These are phyloP conservation scores for Aquatica leii DNA, from an alignment of 2,888 invertebrate genomes.

Conservation along the genomic window DNA sequence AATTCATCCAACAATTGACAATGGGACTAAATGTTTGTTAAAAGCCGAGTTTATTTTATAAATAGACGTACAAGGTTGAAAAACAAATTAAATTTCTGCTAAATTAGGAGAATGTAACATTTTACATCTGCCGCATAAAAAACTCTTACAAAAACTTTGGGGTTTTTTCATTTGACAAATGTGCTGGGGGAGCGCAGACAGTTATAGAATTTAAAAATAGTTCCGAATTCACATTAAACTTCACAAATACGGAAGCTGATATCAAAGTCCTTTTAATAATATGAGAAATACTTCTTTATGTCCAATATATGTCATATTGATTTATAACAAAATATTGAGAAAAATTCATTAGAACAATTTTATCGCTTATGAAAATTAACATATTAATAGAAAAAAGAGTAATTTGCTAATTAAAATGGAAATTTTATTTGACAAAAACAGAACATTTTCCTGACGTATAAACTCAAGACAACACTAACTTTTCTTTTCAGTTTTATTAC, in stretches of 20 bases:
- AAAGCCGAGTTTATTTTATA: slow-evolving; percentile 21
- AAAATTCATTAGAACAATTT: slow-evolving; percentile 5
- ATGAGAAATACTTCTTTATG: slow-evolving; percentile 16
- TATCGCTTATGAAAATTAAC: slow-evolving; percentile 24
- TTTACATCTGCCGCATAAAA: slow-evolving; percentile 51
- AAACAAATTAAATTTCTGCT: slow-evolving; percentile 47
- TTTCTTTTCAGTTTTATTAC: slow-evolving; percentile 23
- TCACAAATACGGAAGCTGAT: slow-evolving; percentile 28
- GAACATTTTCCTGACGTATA: slow-evolving; percentile 25
- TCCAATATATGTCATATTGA: slow-evolving; percentile 15
- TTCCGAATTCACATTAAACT: slow-evolving; percentile 48
- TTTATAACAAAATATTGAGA: slow-evolving; percentile 16
- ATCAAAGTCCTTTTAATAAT: slow-evolving; percentile 28
- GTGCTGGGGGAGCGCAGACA: slow-evolving; percentile 49
- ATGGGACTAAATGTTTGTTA: slow-evolving; percentile 15
- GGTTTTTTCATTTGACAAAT: slow-evolving; percentile 51
- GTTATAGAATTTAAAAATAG: slow-evolving; percentile 52
- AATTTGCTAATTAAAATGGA: slow-evolving; percentile 47
- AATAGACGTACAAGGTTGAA: slow-evolving; percentile 22
- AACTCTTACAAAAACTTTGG: slow-evolving; percentile 43
- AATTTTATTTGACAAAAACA: slow-evolving; percentile 44
- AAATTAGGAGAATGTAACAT: slow-evolving; percentile 53
- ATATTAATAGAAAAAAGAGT: slow-evolving; percentile 31
- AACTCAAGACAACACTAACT: slow-evolving; percentile 20
- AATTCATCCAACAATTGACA: slow-evolving; percentile 11